Base-by-base conservation (phyloP, 2,888 invertebrate species). In the Scaeva pyrastri region DNA sequence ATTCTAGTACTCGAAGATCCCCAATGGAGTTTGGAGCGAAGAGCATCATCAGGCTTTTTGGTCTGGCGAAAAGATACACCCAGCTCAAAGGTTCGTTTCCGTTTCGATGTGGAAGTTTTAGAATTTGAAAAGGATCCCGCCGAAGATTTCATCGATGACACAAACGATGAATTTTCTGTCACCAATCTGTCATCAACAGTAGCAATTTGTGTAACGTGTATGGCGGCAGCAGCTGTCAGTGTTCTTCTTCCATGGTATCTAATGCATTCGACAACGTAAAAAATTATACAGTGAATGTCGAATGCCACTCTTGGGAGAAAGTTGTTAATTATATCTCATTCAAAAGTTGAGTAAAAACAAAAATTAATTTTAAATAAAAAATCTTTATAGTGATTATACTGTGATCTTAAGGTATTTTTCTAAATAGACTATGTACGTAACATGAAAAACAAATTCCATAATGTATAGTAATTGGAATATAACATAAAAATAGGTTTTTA, bases 31-130 rank as follows among this genome's bases (percentile, higher is more conserved):
- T 88, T 93, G 88, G 93, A 93, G 87, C 89, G 93, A 10, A 89
- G 93, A 14, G 92, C 91, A 64, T 93, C 93, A 16, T 92, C 92
- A 0, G 93, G 93, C 0, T 91, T 91, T 79, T 90, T 93, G 82
- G 93, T 93, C 21, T 93, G 93, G 93, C 90, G 92, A 43, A 91
- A 93, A 64, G 93, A 93, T 43, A 91, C 91, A 2, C 92, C 91
- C 26, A 89, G 91, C 75, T 91, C 92, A 2, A 92, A 91, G 87
- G 93, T 93, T n/a, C 92, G 92, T 45, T 93, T 93, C 88, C 91
- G 93, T 21, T 92, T 92, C 74, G 93, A 93, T 71, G 93, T 93
- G 39, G 93, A 93, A 88, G 93, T 93, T 14, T 78, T 93, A 52
- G 93, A 93, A 89, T 93, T 91, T 73, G 92, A 91, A 80, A 92